These are phyloP conservation scores for Noctua janthe DNA, from an alignment of 2,888 invertebrate species.

Conservation along the genomic window DNA sequence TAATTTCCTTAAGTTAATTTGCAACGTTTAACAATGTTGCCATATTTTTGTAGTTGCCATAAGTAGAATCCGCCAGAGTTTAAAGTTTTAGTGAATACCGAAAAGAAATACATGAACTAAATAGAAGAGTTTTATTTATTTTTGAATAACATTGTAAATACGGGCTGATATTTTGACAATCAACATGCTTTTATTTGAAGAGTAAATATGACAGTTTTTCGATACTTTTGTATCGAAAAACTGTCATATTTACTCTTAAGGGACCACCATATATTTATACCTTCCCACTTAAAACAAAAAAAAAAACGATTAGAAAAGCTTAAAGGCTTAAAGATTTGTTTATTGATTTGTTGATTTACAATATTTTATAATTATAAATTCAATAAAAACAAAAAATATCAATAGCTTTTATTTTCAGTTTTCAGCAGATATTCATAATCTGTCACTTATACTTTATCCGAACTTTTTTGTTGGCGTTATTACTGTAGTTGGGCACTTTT, in stretches of 20 bases:
- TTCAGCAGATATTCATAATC: not conserved
- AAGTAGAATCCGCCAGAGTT: not conserved
- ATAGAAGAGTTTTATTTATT: not conserved
- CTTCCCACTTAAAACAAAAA: no score
- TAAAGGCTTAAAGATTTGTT: no score
- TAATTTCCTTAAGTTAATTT: constrained; percentile 25
- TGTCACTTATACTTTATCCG: no score
- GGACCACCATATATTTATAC: no score
- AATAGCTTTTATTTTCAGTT: not conserved
- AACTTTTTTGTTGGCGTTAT: not conserved
- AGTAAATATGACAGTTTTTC: no score
- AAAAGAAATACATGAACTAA: not conserved
- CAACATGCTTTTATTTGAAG: no score
- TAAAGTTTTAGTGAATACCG: not conserved
- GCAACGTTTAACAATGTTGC: constrained; percentile 9
- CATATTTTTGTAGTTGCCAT: not conserved
- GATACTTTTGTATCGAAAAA: no score
- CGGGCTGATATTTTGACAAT: not conserved
- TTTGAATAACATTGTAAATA: not conserved
- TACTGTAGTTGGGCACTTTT: not conserved
- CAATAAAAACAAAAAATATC: no score
- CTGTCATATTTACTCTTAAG: no score
- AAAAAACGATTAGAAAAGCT: no score
- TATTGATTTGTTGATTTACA: no score
- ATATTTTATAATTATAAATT: no score